phyloP scores from a whole-genome alignment of 2,888 invertebrate species.

The Lasioglossum oenotherae region DNA sequence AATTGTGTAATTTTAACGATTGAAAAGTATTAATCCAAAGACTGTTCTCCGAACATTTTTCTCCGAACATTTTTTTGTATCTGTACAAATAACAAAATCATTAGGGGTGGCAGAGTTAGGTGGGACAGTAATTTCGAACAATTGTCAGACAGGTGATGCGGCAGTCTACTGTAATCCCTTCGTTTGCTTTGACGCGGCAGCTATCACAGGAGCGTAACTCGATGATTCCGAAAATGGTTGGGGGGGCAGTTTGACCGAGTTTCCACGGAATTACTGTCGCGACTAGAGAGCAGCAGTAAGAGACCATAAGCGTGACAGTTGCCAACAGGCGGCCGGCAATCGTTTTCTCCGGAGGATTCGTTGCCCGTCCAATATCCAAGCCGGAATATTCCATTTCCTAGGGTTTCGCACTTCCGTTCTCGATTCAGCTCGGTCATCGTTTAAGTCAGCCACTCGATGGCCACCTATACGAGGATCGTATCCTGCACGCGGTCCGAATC shows the following conservation, averaged over 20 bases:
- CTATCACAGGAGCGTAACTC: background rate
- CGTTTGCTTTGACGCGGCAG: background rate
- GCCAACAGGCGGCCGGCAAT: conserved; percentile 48
- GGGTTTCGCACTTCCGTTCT: conserved; percentile 40
- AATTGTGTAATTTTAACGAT: background rate
- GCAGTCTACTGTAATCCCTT: background rate
- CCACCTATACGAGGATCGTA: conserved; percentile 54
- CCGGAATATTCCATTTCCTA: conserved; percentile 65
- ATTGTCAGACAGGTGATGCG: background rate
- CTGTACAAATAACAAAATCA: too few relatives aligned
- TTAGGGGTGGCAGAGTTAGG: too few relatives aligned
- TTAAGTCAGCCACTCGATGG: conserved; percentile 42
- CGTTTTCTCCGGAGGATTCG: conserved; percentile 55
- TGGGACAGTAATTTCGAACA: too few relatives aligned
- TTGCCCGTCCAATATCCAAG: conserved; percentile 64
- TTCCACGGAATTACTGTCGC: background rate
- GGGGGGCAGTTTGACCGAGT: background rate
- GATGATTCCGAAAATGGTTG: background rate
- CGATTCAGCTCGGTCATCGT: conserved; percentile 38
- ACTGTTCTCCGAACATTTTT: too few relatives aligned
- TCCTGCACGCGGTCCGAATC: conserved; percentile 53
- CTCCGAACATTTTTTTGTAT: too few relatives aligned
- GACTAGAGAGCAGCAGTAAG: conserved; percentile 8
- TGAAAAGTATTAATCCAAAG: background rate
- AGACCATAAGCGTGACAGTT: conserved; percentile 33